Evolutionary conservation across 2,797 vertebrate genomes (phyloP), one percentile per base, ranked within the genome.

Genomic region (Gallinago nigripennis): DNA sequence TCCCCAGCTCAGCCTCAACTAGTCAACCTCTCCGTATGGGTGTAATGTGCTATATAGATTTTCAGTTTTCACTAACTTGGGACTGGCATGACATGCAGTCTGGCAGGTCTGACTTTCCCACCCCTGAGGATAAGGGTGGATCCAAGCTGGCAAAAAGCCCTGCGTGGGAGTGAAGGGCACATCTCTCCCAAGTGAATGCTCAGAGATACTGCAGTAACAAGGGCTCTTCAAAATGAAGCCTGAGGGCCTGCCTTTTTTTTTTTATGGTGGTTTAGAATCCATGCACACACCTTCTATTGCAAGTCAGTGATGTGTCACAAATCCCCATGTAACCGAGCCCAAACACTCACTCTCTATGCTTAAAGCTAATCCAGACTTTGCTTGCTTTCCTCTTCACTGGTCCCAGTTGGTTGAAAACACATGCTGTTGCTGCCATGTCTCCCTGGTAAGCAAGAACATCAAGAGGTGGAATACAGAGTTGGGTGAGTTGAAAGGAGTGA

Each of bases 181-280:
- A 5, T 41, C 25, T 76, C 70, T 57, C 43, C 35, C 2, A 2
- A 45, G 19, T 0, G 0, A 53, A 17, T 31, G 35, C 78, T 87
- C 20, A 8, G 17, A 66, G 64, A 58, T 28, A 30, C 0, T 60
- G 51, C 43, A 64, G 24, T 70, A 66, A 64, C n/a, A 82, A 58
- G 51, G 35, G 39, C n/a, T 70, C 9, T 9, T 24, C 8, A 33
- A 9, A 91, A 68, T 37, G 4, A 90, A 86, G 41, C 33, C 45
- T 0, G 0, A 68, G 41, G 33, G 10, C 12, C 6, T 60, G 17
- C 18, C 43, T 43, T 43, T 45, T 45, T 45, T 51, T 31, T 33
- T 37, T 33, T 15, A 5, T 9, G 39, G 18, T 57, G 17, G 2
- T 45, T 86, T 71, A 53, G 17, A 48, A 75, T 85, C 24, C 15